Evolutionary conservation across 2,797 vertebrate species (phyloP), one percentile per base, ranked within the genome.

Genomic region (Sebastes glaucus): DNA sequence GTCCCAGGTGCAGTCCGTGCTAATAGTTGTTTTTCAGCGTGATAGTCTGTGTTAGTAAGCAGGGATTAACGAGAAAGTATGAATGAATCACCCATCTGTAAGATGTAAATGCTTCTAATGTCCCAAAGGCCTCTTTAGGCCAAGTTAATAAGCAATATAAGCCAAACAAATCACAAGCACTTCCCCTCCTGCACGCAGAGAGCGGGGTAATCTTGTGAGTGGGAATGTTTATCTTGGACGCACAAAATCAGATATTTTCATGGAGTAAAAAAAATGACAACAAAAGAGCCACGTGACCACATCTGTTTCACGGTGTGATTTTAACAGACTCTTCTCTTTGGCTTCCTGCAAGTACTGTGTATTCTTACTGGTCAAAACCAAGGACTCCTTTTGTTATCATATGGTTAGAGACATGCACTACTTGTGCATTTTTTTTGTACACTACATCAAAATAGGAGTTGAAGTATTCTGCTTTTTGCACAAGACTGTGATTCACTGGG

Each of bases 211-310:
- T 71, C 59, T 60, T 74, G 18, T 62, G 55, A 84, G 78, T 71
- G 74, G 68, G 77, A 87, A 85, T 82, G 81, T 87, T 90, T 83
- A 79, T 86, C n/a, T 56, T 66, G 63, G 60, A 25, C 4, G 8
- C 30, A 30, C 23, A 49, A 84, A 85, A 73, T 82, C 65, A 64
- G 81, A 88, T 63, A 74, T 85, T 82, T 86, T 81, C 76, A 69
- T 18, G n/a, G 55, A 62, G 71, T 74, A 68, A 42, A 42, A 42
- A 66, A 64, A 74, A 27, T 57, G 16, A 77, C 66, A 72, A 66
- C 65, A 87, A 77, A 66, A 60, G 53, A 72, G 33, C 11, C 63
- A 35, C 13, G 74, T 75, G 80, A 85, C 64, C 64, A 13, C 38
- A 1, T 11, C 5, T 32, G 13, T 63, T 67, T 65, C 9, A 49